These are phyloP conservation scores for Macaca mulatta DNA, from an alignment of 2,113 vertebrate genomes.

Conservation along the genomic window DNA sequence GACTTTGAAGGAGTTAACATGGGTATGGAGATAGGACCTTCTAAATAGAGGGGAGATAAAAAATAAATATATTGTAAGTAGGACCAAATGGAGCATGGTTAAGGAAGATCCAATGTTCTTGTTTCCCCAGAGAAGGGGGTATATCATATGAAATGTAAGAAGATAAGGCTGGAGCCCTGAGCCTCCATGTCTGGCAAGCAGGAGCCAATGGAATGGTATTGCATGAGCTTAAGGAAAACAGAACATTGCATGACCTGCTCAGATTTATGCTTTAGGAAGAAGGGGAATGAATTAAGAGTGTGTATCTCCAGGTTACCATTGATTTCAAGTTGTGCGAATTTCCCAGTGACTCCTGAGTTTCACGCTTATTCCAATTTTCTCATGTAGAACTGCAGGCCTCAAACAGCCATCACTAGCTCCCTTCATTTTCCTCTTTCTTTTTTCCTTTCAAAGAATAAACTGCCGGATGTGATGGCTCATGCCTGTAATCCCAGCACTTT, in stretches of 20 bases:
- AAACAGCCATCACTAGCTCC: background rate
- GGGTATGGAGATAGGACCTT: background rate
- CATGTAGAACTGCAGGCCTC: background rate
- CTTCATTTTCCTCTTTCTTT: constrained; percentile 18
- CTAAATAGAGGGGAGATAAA: background rate
- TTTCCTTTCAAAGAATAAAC: background rate
- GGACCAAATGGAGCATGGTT: background rate
- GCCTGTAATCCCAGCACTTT: no score
- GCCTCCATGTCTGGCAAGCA: background rate
- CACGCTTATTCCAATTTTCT: constrained; percentile 14
- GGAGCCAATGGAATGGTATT: background rate
- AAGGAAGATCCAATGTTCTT: background rate
- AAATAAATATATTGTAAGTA: background rate
- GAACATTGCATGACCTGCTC: background rate
- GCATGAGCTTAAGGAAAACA: background rate
- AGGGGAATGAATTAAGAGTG: background rate
- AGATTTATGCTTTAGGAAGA: constrained; percentile 25
- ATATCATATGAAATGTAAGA: background rate
- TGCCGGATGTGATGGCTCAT: no score
- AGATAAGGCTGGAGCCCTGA: background rate
- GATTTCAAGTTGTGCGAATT: constrained; percentile 36
- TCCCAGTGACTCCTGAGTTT: background rate
- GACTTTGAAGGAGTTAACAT: background rate
- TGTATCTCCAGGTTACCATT: background rate
- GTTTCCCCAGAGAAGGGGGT: background rate